Base-by-base conservation (phyloP, 2,888 invertebrate genomes). In the Phaonia tiefii region DNA sequence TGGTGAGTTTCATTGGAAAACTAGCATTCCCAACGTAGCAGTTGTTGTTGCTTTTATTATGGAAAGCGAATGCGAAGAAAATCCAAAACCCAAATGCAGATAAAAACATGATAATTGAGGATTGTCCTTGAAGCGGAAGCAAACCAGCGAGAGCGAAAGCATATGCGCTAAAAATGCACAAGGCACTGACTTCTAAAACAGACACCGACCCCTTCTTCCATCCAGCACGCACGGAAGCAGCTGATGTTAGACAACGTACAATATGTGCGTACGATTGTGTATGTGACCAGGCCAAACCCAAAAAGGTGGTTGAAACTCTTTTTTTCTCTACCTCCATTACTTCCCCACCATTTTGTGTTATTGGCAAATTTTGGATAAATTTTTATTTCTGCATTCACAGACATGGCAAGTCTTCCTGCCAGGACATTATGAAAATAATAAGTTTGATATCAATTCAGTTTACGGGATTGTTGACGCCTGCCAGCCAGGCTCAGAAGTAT, bases 121-220 rank as follows among this genome's bases (percentile, higher is more conserved):
- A 84, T 83, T 84, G 84, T 77, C 84, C 84, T 84, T 84, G 84
- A 84, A 79, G 71, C 49, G 31, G 60, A 67, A 75, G 49, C 46
- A 31, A 49, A 58, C 31, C 51, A 78, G 76, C 66, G 69, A 77
- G 73, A 83, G 81, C 72, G 42, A 71, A 7, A 37, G 31, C 42
- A 70, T 69, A 60, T 73, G 63, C 20, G 63, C 49, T 17, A 42
- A 60, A 15, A 60, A 42, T 60, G 46, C 39, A 60, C 26, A 31
- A 74, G 63, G 3, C 2, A 31, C 65, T n/a, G 17, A 31, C 54
- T 13, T 1, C 46, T 72, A 8, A 31, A 42, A 11, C 44, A 17
- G 31, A 65, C 39, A 37, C 54, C 11, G 37, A 20, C 67, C 17
- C n/a, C n/a, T n/a, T n/a, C n/a, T n/a, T n/a, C n/a, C 54, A 39